Base-by-base conservation (phyloP, 2,888 invertebrate species). In the Harmothoe impar region DNA sequence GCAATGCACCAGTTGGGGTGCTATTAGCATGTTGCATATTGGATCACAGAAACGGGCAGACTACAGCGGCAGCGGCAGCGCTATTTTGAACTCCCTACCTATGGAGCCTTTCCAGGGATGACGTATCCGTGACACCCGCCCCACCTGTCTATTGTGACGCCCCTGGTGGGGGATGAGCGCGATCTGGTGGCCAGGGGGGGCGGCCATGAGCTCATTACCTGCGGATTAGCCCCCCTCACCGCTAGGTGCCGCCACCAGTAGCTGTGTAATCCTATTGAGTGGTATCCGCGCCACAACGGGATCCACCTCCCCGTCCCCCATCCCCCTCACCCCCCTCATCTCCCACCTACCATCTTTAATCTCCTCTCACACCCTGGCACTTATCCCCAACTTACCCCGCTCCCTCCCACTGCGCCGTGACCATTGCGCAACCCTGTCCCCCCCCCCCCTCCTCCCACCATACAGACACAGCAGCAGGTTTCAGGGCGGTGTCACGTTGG, bases 101-200 rank as follows among this genome's bases (percentile, higher is more conserved):
- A 43, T 62, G 20, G 25, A 62, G 62, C 62, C 62, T n/a, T 25
- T 17, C 62, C 62, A 25, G 3, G n/a, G 1, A 81, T 81, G 81
- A 81, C 81, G 81, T 81, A 81, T 81, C 81, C 81, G 25, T 81
- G 81, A 81, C 81, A 43, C 20, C 43, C 20, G 0, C 81, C 81
- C n/a, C 68, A 68, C 77, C 77, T 77, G 77, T 77, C 29, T 31
- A 77, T 77, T 77, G 77, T 77, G 31, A 17, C 35, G 43, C 81
- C 35, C 81, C 35, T 81, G 35, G 81, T 35, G 72, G 72, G 33
- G 86, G 86, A 54, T 54, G 86, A 54, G 86, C 86, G 10, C 86
- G 86, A 86, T 86, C 86, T 10, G 17, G 43, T 43, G 54, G 56
- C 52, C 86, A 54, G 86, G 84, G 33, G 81, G 54, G 84, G 54